Conservation (phyloP, 2,113 vertebrate species). For the Embiotoca jacksoni region DNA sequence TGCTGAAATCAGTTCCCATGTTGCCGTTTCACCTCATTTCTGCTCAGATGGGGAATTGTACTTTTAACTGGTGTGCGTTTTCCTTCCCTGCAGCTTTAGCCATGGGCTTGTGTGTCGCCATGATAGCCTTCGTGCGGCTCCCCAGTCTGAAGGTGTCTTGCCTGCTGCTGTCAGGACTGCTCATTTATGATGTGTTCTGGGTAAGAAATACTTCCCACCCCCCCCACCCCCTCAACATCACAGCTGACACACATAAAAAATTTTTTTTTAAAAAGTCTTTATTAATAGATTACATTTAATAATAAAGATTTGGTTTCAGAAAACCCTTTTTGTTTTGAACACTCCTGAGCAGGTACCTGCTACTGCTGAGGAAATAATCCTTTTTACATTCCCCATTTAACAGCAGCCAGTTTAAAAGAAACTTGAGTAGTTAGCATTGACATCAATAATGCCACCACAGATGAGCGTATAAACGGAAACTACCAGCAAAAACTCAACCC, state of each 20-base stretch:
- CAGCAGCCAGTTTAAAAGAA: not conserved
- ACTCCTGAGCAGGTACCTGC: not conserved
- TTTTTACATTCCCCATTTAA: not conserved
- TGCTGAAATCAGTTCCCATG: not conserved
- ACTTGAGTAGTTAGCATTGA: not conserved
- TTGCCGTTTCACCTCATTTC: slow-evolving; percentile 1
- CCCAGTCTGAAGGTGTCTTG: slow-evolving; percentile 99
- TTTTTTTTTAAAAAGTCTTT: too few relatives aligned
- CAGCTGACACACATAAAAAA: not conserved
- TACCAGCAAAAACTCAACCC: not conserved
- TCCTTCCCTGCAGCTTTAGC: slow-evolving; percentile 88
- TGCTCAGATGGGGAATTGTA: not conserved
- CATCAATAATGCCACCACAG: not conserved
- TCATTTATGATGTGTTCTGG: slow-evolving; percentile 99
- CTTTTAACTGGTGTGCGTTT: not conserved
- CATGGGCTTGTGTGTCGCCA: slow-evolving; percentile 98
- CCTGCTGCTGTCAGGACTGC: slow-evolving; percentile 96
- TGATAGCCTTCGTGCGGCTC: slow-evolving; percentile 99
- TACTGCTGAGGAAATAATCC: too few relatives aligned
- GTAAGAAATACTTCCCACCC: slow-evolving; percentile 81
- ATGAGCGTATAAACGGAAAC: not conserved
- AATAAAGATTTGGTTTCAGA: not conserved
- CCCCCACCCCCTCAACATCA: not conserved
- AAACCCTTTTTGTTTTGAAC: not conserved
- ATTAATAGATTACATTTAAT: not conserved